Evolutionary conservation across 2,888 invertebrate species (phyloP), one percentile per base, ranked within the genome.

Genomic region (Phalera bucephala): DNA sequence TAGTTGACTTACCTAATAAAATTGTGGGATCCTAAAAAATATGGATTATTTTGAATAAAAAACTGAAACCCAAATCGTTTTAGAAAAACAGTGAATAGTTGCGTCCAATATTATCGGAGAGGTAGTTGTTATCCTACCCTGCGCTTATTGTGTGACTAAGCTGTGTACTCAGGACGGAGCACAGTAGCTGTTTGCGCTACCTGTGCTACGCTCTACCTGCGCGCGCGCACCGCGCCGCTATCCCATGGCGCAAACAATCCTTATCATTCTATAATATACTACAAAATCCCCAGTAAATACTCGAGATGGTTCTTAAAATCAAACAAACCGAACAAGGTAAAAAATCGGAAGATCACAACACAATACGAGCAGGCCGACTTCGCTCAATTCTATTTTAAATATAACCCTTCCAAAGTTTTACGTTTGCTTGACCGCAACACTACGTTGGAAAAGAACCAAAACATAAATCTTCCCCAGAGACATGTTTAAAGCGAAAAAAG

Each of bases 401-500:
- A 65, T n/a, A 62, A 73, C 60, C 62, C 65, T 51, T 62, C 45
- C 37, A 52, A 63, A 70, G 56, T 69, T 76, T 74, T 65, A 74
- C 65, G 70, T 76, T 51, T 47, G 44, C 72, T 69, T 66, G 76
- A 79, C 83, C 84, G 68, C 81, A 78, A 72, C 17, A 17, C 17
- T 79, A 77, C 76, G 76, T 80, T 67, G 69, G 64, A 71, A 75
- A 75, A 58, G 70, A 74, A 73, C 72, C 70, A 65, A 70, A 64
- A 65, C 76, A 85, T 88, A 89, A 89, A 89, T 88, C 86, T 87
- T 80, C 59, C 52, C 56, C 55, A 53, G 74, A 72, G 80, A 81
- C 80, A 72, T 73, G 73, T 83, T 80, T 76, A 80, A 82, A 84
- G 85, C 83, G 86, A 88, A 88, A 88, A 87, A 87, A 83, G 84